A percentile compares a stretch with the other conserved stretches of the same genome.
These are phyloP conservation scores for Microtus pennsylvanicus DNA, from an alignment of 2,113 vertebrate genomes.

Conservation along the genomic window DNA sequence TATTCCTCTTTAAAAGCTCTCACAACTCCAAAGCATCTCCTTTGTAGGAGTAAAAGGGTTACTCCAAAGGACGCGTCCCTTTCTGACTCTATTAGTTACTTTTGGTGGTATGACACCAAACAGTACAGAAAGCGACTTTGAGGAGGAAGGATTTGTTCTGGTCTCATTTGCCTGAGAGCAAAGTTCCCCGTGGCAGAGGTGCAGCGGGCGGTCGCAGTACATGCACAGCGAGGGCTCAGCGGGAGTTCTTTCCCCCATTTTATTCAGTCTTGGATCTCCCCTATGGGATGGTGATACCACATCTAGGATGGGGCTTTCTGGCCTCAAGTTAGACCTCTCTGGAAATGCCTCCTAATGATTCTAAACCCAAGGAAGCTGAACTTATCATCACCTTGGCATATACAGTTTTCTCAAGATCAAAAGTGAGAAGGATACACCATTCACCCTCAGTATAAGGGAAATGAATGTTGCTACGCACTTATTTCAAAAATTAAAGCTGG, in stretches of 20 bases:
- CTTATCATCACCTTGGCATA: background rate
- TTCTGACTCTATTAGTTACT: background rate
- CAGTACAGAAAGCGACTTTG: background rate
- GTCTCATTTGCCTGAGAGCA: background rate
- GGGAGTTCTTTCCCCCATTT: background rate
- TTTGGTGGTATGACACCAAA: background rate
- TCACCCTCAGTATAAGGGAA: background rate
- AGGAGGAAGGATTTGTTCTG: background rate
- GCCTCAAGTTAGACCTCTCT: background rate
- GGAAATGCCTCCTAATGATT: background rate
- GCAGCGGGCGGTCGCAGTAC: background rate
- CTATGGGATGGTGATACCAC: background rate
- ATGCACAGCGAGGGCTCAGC: fast-evolving
- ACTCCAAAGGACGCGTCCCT: background rate
- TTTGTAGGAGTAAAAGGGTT: background rate
- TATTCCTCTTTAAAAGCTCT: background rate
- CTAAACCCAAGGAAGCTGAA: background rate
- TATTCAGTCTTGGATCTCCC: background rate
- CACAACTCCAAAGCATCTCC: background rate
- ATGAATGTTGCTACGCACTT: background rate
- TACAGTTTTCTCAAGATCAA: background rate
- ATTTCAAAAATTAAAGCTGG: background rate
- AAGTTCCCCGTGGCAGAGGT: background rate
- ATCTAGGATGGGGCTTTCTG: background rate
- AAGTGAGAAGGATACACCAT: background rate